Evolutionary conservation across 2,888 invertebrate species (phyloP).

Genomic region (Machimus rusticus): DNA sequence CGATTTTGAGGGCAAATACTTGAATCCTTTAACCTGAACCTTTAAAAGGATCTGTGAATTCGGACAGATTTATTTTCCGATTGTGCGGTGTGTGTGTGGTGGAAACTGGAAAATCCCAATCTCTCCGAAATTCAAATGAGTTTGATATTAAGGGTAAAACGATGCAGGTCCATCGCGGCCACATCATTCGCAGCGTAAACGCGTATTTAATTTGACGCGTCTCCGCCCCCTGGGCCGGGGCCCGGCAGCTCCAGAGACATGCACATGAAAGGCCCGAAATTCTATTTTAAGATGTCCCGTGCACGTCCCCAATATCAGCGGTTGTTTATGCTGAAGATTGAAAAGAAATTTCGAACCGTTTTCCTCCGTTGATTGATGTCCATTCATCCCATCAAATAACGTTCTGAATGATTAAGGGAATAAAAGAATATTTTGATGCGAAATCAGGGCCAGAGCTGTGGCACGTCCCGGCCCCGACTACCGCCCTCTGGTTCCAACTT

Average conservation of each 20-base stretch:
- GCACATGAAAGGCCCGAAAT: neutral
- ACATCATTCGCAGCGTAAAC: neutral
- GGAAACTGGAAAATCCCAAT: neutral
- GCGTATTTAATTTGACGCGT: neutral
- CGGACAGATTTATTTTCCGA: neutral
- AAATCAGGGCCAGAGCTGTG: conserved; percentile 8
- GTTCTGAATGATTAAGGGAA: conserved; percentile 22
- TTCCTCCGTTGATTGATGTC: conserved; percentile 12
- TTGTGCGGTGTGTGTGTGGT: neutral
- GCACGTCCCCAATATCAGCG: neutral
- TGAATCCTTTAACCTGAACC: neutral
- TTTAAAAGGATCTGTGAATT: neutral
- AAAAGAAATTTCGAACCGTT: conserved; percentile 21
- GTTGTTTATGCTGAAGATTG: conserved; percentile 12
- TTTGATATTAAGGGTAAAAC: neutral
- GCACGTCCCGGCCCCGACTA: neutral
- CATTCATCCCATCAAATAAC: conserved; percentile 21
- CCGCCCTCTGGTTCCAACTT: neutral
- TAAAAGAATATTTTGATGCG: conserved; percentile 36
- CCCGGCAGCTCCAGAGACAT: neutral
- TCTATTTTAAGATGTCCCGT: neutral
- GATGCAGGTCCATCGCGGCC: neutral
- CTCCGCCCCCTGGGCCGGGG: neutral
- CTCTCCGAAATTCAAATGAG: neutral
- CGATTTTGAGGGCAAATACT: too few relatives aligned